Evolutionary conservation across 53 echinoderm and acorn worm species (phyloP).

Genomic region (Arbacia lixula): DNA sequence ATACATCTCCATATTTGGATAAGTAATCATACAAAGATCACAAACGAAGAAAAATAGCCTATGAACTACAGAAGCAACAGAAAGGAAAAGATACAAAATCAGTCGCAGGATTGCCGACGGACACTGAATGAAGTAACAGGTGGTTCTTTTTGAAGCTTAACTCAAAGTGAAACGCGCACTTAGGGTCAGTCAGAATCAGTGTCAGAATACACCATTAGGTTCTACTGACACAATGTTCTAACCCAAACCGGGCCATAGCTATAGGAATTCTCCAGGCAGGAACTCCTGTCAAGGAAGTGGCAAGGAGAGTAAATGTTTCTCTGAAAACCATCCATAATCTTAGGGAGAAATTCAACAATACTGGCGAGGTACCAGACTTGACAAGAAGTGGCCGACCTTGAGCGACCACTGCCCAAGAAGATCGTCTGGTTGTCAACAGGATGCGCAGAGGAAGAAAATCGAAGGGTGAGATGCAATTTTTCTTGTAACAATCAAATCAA

Average conservation of each 20-base stretch:
- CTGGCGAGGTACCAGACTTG: neutral
- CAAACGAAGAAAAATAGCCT: no score
- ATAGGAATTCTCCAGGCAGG: conserved; percentile 26
- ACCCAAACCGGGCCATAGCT: conserved; percentile 20
- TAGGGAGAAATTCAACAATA: conserved; percentile 14
- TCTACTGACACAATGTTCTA: no score
- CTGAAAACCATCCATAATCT: conserved; percentile 16
- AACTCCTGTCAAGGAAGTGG: conserved; percentile 21
- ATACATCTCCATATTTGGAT: no score
- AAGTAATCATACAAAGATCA: no score
- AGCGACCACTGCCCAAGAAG: neutral
- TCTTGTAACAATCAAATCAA: neutral
- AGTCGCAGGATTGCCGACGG: no score
- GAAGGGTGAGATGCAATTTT: conserved; percentile 5
- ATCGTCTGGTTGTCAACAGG: conserved; percentile 21
- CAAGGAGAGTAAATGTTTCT: conserved; percentile 17
- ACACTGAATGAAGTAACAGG: no score
- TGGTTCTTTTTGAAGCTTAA: no score
- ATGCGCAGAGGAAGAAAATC: conserved; percentile 1
- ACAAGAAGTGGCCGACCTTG: neutral
- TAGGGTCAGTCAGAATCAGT: no score
- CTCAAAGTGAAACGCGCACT: no score
- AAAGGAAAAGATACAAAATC: no score
- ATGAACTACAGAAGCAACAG: no score
- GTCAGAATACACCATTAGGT: no score